Evolutionary conservation across 37 sponge, comb jelly and placozoan species (phyloP), one percentile per base, ranked within the genome.

Genomic region (Agelas oroides): DNA sequence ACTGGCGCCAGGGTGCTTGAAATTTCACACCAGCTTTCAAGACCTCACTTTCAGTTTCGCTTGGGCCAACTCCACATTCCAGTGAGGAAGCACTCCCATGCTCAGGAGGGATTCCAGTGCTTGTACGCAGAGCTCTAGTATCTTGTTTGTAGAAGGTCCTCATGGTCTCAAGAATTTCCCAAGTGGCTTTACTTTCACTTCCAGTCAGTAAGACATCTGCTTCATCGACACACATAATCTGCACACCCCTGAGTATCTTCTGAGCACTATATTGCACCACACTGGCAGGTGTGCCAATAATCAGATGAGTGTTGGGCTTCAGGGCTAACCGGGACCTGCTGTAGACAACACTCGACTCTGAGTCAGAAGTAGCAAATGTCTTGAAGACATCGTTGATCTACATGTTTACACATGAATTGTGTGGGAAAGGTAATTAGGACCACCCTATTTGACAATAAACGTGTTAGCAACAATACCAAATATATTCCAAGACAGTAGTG

Each of bases 121-220:
- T 11, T 23, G 25, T 6, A 5, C 62, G n/a, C 14, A 27, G 14
- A 27, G 5, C 12, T 33, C 27, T 28, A 20, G 20, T 37, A 19
- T 39, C 41, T 38, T 15, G 27, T 8, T 35, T 21, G 18, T 83
- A 14, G 17, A 64, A 24, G 32, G 60, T 63, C 67, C 81, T 64
- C 8, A 82, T 16, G 17, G 24, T 71, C 19, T 84, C 67, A 63
- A 96, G 73, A 13, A 93, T 69, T 1, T 68, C 55, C 91, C 88
- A 87, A 16, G 88, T 81, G 17, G 67, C 71, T 1, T 23, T 52
- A 0, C 46, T 23, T 27, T 88, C 88, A 24, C 88, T 70, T 28
- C 96, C 96, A 75, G 81, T 88, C 63, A 96, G 66, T 15, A 96
- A 83, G 17, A 76, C 36, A 33, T 96, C 96, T 2, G 89, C 95